These are phyloP conservation scores for Matsumurasca onukii DNA, from an alignment of 1,140 invertebrate genomes.

Conservation along the genomic window DNA sequence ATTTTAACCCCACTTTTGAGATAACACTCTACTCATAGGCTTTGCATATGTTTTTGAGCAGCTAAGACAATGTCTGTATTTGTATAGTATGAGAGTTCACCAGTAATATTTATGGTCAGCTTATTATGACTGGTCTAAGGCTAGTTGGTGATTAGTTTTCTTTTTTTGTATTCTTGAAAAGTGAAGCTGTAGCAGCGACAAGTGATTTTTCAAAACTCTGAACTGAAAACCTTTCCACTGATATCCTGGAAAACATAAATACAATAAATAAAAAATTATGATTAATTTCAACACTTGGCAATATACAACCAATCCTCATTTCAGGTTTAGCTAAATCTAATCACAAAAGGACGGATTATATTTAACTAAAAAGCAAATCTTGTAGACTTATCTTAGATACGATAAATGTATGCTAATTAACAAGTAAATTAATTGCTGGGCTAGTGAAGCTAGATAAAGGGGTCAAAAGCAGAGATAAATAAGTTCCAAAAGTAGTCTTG, in stretches of 20 bases:
- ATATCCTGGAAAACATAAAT: conserved; percentile 59
- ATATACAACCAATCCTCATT: not conserved
- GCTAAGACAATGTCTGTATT: no score
- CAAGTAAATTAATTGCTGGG: not conserved
- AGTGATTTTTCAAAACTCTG: conserved; percentile 74
- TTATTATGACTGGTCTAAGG: not conserved
- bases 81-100: no score
- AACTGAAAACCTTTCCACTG: conserved; percentile 75
- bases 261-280: conserved; percentile 23
- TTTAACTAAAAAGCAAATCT: not conserved
- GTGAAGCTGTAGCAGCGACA: conserved; percentile 44
- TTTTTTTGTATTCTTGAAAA: not conserved
- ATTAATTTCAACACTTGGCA: not conserved
- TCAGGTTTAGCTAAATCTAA: not conserved
- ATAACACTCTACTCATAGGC: no score
- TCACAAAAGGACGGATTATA: not conserved
- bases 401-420: not conserved
- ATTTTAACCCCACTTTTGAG: no score
- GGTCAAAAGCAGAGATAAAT: no score
- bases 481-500: no score
- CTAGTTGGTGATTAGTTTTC: not conserved
- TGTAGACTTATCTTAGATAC: not conserved
- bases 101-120: no score
- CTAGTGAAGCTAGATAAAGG: no score
- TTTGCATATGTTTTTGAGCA: no score